A percentile compares a stretch with the other conserved stretches of the same genome.
phyloP scores from a whole-genome alignment of 2,113 vertebrate genomes.

The Barbus barbus region DNA sequence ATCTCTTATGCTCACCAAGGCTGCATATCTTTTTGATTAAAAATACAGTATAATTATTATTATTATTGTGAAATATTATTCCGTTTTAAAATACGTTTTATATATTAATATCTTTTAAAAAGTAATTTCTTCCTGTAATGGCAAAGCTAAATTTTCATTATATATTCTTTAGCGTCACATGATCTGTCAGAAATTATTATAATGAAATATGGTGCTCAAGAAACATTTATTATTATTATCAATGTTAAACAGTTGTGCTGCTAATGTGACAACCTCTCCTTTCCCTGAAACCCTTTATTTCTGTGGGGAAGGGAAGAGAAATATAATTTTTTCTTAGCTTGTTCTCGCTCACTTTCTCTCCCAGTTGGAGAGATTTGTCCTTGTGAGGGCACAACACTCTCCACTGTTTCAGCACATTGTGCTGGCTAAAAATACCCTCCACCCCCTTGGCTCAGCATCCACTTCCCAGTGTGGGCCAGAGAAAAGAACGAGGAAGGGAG shows the following conservation, averaged over 20 bases:
- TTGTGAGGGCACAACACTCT: constrained; percentile 53
- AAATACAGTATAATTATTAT: no score
- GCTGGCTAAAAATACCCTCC: constrained; percentile 56
- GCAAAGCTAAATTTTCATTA: no score
- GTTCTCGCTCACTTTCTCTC: constrained; percentile 9
- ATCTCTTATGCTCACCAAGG: background rate
- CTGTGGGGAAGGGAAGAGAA: constrained; percentile 11
- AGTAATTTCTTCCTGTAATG: no score
- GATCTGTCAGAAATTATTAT: background rate
- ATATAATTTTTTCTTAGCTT: background rate
- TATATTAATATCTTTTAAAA: no score
- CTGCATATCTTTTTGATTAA: no score
- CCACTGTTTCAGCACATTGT: constrained; percentile 52
- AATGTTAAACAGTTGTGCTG: no score
- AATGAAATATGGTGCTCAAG: no score
- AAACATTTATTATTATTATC: no score
- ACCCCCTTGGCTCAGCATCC: constrained; percentile 46
- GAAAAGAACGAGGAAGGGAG: constrained; percentile 26
- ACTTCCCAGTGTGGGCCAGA: constrained; percentile 44
- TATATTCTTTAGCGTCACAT: background rate
- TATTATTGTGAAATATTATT: no score
- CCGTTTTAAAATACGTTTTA: no score
- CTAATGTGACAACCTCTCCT: background rate
- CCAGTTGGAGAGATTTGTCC: constrained; percentile 48
- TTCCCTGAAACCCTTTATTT: constrained; percentile 12